Base-by-base conservation (phyloP, 2,888 invertebrate genomes). In the Brachyptera risi region DNA sequence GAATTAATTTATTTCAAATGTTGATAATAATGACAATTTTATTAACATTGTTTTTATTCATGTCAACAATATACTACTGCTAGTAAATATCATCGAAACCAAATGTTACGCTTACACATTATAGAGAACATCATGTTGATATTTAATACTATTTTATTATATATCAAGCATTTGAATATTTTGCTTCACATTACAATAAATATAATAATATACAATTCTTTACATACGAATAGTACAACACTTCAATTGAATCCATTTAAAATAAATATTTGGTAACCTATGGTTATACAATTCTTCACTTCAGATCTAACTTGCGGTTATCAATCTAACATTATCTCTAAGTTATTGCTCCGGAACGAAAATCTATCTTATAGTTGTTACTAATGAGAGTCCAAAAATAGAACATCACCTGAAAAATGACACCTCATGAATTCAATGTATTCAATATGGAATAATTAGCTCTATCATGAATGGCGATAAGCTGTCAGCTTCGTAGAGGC, bases 331-430 rank as follows among this genome's bases (percentile, higher is more conserved):
- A 31, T 31, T 31, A 11, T 31, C 7, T 5, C 31, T 31, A 7
- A 31, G 31, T 40, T 59, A 59, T 59, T 59, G 59, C 59, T 42
- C 26, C 38, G n/a, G 59, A 59, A 59, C 54, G 24, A 51, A 59
- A 54, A 37, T 37, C 35, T 11, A 24, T 23, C 47, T 17, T 47
- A 24, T 23, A 21, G n/a, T n/a, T 47, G 17, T 44, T n/a, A 21
- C 21, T n/a, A 17, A 2, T 24, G 49, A 44, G 35, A 31, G 37
- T 58, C 19, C 58, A 42, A 47, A 44, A 44, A 26, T 44, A 27
- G 24, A 58, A 42, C 47, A 5, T 9, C 9, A 13, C 44, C 37
- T 47, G 7, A 31, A 31, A 31, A 31, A 31, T 31, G 31, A 7
- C 11, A 31, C 11, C n/a, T n/a, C n/a, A n/a, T n/a, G n/a, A n/a